Evolutionary conservation across 1,140 invertebrate species (phyloP).

Genomic region (Penaeus japonicus): DNA sequence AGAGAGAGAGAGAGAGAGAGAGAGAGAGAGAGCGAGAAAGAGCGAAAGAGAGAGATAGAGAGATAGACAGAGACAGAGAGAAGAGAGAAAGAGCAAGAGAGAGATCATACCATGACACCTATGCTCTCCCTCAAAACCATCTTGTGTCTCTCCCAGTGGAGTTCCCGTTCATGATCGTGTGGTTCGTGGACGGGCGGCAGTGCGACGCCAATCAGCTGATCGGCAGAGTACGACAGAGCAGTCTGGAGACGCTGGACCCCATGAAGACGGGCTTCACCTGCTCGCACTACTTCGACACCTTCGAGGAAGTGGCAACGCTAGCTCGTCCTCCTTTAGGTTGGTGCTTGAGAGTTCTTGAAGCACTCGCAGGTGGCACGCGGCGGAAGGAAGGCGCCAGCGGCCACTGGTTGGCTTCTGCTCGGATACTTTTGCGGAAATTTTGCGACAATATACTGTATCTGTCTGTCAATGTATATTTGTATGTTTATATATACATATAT

Average conservation of each 20-base stretch:
- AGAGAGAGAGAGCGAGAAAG: too few species aligned
- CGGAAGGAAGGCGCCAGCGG: neutral
- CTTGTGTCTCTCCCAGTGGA: conserved; percentile 71
- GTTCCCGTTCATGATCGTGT: conserved; percentile 90
- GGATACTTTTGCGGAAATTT: neutral
- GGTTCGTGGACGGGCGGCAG: conserved; percentile 84
- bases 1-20: too few species aligned
- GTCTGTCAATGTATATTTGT: neutral
- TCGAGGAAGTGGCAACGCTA: conserved; percentile 79
- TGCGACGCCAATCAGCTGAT: conserved; percentile 85
- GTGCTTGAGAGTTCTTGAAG: neutral
- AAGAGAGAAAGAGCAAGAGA: too few species aligned
- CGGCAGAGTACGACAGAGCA: conserved; percentile 80
- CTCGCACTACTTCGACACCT: conserved; percentile 56
- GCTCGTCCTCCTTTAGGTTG: conserved; percentile 78
- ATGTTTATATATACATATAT: neutral
- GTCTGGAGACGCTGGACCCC: conserved; percentile 83
- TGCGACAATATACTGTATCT: neutral
- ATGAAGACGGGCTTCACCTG: conserved; percentile 75
- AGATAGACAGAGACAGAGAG: too few species aligned
- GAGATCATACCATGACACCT: neutral
- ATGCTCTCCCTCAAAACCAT: neutral
- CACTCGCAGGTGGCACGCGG: neutral
- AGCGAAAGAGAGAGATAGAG: too few species aligned
- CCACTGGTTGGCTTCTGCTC: neutral